Base-by-base conservation (phyloP, 2,888 invertebrate genomes). In the Sisyra terminalis region DNA sequence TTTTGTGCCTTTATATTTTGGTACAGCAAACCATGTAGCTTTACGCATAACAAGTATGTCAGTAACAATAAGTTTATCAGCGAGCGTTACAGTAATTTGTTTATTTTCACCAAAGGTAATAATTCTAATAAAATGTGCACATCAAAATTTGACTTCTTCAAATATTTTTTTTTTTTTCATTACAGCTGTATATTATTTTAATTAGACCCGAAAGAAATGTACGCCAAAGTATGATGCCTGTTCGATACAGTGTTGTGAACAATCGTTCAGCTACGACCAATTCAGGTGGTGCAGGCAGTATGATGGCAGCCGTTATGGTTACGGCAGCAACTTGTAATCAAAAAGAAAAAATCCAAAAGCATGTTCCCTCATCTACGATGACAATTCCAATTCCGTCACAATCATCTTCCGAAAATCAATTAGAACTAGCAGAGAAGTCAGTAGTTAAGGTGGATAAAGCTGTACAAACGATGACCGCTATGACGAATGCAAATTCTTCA, bases 1-100 rank as follows among this genome's bases (percentile, higher is more conserved):
- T 14, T 97, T 97, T 64, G 89, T 97, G 44, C 93, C 96, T 5
- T 73, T 97, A 40, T 96, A 96, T 66, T 94, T 96, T 61, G 93
- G 93, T 48, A 94, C 93, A 2, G 90, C 85, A 46, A 87, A 82
- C 57, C 89, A 92, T 65, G 88, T 92, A 48, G 85, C 88, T 9
- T 69, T 94, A 46, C 73, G 94, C 46, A 86, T 93, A 58, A 92
- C 89, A 52, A 90, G 90, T 60, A 89, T 94, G 86, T 89, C 90
- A 43, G 87, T 93, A 55, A 90, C 93, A 51, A 92, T 94, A 58
- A 89, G 88, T 47, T 73, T 96, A 50, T 89, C 89, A 53, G 93
- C 92, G 48, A 88, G 88, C 51, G 93, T 94, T 49, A 89, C 93
- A 7, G 78, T 94, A 45, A 85, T 81, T 44, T 94, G 93, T 61